Conservation (phyloP, 2,113 vertebrate genomes). For the Callaeas wilsoni region DNA sequence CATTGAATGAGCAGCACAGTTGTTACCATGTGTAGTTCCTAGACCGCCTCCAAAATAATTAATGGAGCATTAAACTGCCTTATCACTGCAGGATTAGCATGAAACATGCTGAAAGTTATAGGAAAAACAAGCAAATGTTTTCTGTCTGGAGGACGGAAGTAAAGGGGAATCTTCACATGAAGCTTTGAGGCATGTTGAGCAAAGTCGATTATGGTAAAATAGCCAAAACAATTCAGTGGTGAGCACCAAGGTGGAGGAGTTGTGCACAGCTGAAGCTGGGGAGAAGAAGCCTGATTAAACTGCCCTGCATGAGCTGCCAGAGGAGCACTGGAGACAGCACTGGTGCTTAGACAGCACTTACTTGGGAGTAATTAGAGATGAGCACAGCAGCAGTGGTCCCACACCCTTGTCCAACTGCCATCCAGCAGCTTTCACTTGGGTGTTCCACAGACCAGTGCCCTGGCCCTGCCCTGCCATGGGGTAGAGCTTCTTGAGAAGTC, state of each 20-base stretch:
- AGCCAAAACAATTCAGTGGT: neutral
- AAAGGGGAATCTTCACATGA: neutral
- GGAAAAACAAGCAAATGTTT: neutral
- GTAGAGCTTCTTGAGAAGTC: neutral
- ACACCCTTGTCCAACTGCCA: neutral
- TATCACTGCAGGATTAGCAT: neutral
- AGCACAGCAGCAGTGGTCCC: neutral
- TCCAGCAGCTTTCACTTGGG: neutral
- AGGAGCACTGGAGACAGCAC: neutral
- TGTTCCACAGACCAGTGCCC: neutral
- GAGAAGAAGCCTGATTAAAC: neutral
- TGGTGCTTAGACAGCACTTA: fast-evolving
- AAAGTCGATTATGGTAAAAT: neutral
- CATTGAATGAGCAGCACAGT: neutral
- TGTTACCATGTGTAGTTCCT: fast-evolving
- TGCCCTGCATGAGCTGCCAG: neutral
- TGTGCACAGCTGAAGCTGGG: neutral
- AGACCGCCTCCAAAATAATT: neutral
- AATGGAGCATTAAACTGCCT: neutral
- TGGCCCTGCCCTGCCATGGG: neutral
- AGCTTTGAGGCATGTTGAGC: neutral
- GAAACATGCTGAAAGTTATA: neutral
- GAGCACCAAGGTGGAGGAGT: neutral
- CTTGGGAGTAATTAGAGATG: neutral
- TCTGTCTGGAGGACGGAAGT: neutral